Evolutionary conservation across 2,888 invertebrate genomes (phyloP).

Genomic region (Dastarcus helophoroides): DNA sequence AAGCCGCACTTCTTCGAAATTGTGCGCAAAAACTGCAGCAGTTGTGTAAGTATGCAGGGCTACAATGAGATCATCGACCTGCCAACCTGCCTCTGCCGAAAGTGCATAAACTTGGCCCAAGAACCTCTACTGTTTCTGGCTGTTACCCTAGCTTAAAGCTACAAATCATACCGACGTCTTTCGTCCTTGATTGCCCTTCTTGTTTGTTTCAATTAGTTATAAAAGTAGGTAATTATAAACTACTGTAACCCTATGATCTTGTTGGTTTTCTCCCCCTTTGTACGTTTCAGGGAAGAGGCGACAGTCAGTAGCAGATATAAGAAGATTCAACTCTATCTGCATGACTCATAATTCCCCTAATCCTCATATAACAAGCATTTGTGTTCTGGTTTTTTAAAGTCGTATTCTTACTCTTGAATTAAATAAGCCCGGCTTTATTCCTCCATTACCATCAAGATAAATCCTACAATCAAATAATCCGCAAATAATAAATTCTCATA

Average conservation of each 20-base stretch:
- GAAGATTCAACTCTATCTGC: constrained; percentile 32
- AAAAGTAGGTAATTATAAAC: too few species aligned
- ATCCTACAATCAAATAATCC: constrained; percentile 8
- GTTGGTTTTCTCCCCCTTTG: too few species aligned
- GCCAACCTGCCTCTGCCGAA: constrained; percentile 19
- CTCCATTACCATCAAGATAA: constrained; percentile 6
- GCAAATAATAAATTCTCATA: constrained; percentile 11
- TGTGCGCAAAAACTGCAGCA: constrained; percentile 28
- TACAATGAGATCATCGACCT: constrained; percentile 30
- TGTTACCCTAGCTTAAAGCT: too few species aligned
- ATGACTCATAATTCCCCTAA: constrained; percentile 38
- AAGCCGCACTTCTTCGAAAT: constrained; percentile 29
- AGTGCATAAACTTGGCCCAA: too few species aligned
- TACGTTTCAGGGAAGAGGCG: too few species aligned
- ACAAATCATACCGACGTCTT: too few species aligned
- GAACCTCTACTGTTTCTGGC: too few species aligned
- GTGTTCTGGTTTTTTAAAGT: constrained; percentile 27
- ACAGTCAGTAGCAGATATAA: too few species aligned
- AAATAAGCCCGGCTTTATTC: constrained; percentile 22
- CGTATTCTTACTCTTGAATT: constrained; percentile 29
- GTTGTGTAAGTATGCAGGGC: constrained; percentile 28
- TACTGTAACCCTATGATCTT: too few species aligned
- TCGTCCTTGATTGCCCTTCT: too few species aligned
- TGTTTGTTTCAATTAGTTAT: too few species aligned
- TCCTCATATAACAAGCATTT: constrained; percentile 38